A percentile compares a stretch with the other conserved stretches of the same genome.
These are phyloP conservation scores for Dolomedes plantarius DNA, from an alignment of 2,888 invertebrate genomes.

Conservation along the genomic window DNA sequence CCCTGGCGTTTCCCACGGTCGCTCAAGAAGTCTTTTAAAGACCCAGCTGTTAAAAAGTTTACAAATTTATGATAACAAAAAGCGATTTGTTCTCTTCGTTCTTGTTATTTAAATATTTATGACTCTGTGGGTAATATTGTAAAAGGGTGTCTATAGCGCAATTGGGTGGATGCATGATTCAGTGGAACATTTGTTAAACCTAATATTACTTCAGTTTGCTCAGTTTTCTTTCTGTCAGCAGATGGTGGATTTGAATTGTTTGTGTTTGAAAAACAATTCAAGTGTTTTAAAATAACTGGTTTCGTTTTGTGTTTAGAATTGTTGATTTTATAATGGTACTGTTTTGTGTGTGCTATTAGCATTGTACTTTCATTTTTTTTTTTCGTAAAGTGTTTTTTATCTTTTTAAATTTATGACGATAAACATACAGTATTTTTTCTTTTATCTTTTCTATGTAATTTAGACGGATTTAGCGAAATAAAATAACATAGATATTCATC, in stretches of 20 bases:
- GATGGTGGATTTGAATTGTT: too few relatives aligned
- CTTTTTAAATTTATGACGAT: too few relatives aligned
- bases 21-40: neutral
- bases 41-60: slow-evolving; percentile 3
- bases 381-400: too few relatives aligned
- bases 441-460: too few relatives aligned
- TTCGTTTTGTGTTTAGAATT: too few relatives aligned
- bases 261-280: too few relatives aligned
- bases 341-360: neutral
- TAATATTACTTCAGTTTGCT: neutral
- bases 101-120: neutral
- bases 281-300: too few relatives aligned
- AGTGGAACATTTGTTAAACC: neutral
- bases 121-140: neutral
- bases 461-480: too few relatives aligned
- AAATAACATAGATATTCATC: too few relatives aligned
- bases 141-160: neutral
- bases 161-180: neutral
- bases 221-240: too few relatives aligned
- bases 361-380: neutral
- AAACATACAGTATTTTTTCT: too few relatives aligned
- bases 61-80: neutral
- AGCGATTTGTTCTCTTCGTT: neutral
- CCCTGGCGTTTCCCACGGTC: neutral
- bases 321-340: too few relatives aligned